Conservation (phyloP, 23 tunicate genomes). For the Ciona savignyi region DNA sequence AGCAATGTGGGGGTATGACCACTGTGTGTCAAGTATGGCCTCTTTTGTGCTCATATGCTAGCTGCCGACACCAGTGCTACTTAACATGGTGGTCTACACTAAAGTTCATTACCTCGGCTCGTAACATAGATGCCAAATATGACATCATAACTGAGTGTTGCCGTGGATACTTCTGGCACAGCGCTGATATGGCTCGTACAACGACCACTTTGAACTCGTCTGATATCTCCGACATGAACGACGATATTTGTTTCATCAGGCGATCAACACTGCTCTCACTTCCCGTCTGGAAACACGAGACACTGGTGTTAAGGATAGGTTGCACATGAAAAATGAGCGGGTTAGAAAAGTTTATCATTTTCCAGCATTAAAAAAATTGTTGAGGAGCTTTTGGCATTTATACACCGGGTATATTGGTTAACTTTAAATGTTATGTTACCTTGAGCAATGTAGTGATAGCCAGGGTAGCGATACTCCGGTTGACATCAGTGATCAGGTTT, state of each 20-base stretch:
- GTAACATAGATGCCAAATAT: constrained; percentile 93
- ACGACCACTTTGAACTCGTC: constrained; percentile 99
- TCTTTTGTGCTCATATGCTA: no score
- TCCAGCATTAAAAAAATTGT: no score
- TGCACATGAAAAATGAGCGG: no score
- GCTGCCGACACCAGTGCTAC: no score
- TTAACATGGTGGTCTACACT: no score
- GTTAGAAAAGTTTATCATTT: no score
- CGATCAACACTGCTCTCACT: constrained; percentile 96
- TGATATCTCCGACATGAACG: constrained; percentile 96
- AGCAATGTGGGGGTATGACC: no score
- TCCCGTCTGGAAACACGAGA: constrained; percentile 69
- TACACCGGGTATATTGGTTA: neutral
- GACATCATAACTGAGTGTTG: constrained; percentile 98
- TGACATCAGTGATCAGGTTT: constrained; percentile 94
- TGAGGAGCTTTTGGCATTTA: no score
- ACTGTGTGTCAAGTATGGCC: no score
- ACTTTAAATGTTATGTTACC: constrained; percentile 15
- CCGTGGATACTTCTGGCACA: constrained; percentile 93
- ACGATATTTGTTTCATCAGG: constrained; percentile 95
- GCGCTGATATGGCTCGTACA: constrained; percentile 81
- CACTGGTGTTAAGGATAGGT: no score
- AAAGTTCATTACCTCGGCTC: constrained; percentile 90
- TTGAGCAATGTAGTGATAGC: constrained; percentile 96
- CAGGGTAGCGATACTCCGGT: constrained; percentile 93